These are phyloP conservation scores for Caenorhabditis remanei DNA, from an alignment of 1,140 invertebrate species.

Conservation along the genomic window DNA sequence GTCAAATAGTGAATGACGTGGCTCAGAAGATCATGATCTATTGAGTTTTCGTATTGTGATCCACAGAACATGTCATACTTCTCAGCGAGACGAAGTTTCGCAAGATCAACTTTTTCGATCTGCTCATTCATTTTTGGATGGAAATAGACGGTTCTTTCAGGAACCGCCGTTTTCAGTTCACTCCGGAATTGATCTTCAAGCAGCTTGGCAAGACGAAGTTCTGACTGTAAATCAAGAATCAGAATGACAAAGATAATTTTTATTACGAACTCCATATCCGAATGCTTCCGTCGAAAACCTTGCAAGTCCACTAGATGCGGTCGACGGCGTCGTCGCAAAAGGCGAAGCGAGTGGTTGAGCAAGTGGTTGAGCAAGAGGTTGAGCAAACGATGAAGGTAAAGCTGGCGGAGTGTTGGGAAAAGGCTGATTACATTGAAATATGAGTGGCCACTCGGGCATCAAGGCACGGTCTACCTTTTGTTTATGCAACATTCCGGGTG, in stretches of 20 bases:
- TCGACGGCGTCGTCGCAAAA: background rate
- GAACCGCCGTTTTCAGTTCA: background rate
- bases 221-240: background rate
- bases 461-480: background rate
- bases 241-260: background rate
- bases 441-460: background rate
- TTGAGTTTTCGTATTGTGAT: slow-evolving; percentile 58
- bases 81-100: slow-evolving; percentile 13
- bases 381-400: background rate
- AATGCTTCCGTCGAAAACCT: background rate
- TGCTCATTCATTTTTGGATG: background rate
- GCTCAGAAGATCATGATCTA: slow-evolving; percentile 70
- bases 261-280: background rate
- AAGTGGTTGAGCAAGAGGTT: background rate
- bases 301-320: background rate
- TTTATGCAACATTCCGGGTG: background rate
- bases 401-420: background rate
- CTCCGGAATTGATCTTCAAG: background rate
- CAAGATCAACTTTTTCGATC: background rate
- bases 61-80: slow-evolving; percentile 27
- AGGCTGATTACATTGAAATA: background rate
- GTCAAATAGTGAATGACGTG: slow-evolving; percentile 69
- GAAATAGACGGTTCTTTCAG: background rate
- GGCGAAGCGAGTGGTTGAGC: too few species aligned
- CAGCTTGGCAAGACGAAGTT: background rate